phyloP scores from a whole-genome alignment of 1,140 invertebrate species.

The Ephestia elutella region DNA sequence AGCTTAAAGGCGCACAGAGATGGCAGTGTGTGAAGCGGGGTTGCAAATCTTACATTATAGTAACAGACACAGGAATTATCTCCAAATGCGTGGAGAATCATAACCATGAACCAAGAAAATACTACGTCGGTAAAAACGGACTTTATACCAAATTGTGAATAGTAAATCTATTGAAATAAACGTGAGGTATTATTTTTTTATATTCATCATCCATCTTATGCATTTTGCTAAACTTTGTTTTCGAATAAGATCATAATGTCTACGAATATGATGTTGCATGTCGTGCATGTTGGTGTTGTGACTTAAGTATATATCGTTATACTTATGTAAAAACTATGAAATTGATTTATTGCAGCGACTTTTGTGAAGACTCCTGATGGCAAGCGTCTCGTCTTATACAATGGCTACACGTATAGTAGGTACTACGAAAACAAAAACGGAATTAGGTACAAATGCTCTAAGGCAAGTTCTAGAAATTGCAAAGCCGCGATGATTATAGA shows the following conservation, averaged over 20 bases:
- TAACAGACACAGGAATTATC: not conserved
- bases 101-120: not conserved
- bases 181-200: too few relatives aligned
- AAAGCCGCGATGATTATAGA: not conserved
- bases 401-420: not conserved
- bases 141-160: slow-evolving; percentile 8
- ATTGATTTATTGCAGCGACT: not conserved
- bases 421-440: not conserved
- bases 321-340: too few relatives aligned
- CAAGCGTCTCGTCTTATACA: not conserved
- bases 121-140: slow-evolving; percentile 10
- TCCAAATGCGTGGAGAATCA: not conserved
- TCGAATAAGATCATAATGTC: too few relatives aligned
- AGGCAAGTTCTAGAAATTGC: not conserved
- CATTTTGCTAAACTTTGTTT: too few relatives aligned
- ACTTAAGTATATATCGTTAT: too few relatives aligned
- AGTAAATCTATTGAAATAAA: too few relatives aligned
- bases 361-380: not conserved
- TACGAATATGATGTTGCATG: too few relatives aligned
- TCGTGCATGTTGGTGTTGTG: too few relatives aligned
- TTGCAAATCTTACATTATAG: not conserved
- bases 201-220: too few relatives aligned
- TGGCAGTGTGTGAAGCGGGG: not conserved
- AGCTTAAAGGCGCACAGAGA: not conserved
- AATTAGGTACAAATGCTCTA: not conserved